Percentiles rank a stretch among this genome's conserved stretches.
These are phyloP conservation scores for Chaetophractus vellerosus DNA, from an alignment of 2,797 vertebrate genomes.

Conservation along the genomic window DNA sequence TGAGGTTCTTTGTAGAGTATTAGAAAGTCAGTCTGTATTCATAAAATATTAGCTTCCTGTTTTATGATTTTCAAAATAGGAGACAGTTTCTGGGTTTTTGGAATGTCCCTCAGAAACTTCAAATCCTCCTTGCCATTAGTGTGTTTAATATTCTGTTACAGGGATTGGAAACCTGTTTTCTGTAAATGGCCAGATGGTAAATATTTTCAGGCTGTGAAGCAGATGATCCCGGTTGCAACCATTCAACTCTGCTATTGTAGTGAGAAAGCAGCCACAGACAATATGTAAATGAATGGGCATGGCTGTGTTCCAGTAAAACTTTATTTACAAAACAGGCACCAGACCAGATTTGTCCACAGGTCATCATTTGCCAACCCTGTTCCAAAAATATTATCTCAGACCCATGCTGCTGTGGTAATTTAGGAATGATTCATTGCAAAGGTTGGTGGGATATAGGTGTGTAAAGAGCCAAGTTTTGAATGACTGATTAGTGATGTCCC, in stretches of 20 bases:
- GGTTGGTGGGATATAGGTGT: not conserved
- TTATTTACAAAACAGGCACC: not conserved
- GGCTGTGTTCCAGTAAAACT: not conserved
- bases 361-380: not conserved
- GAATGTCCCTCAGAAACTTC: not conserved
- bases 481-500: not conserved
- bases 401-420: not conserved
- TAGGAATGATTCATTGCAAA: not conserved
- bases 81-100: not conserved
- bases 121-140: not conserved
- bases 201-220: not conserved
- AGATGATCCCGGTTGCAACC: not conserved
- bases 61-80: not conserved
- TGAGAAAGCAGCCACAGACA: not conserved
- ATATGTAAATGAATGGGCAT: not conserved
- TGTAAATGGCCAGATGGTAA: not conserved
- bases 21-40: not conserved
- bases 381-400: conserved; percentile 9
- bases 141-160: not conserved
- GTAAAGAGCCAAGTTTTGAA: not conserved
- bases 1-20: not conserved
- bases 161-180: not conserved
- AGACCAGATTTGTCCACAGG: not conserved
- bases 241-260: not conserved
- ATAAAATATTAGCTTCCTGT: not conserved